These are phyloP conservation scores for Tetragonisca angustula DNA, from an alignment of 2,888 invertebrate genomes.

Conservation along the genomic window DNA sequence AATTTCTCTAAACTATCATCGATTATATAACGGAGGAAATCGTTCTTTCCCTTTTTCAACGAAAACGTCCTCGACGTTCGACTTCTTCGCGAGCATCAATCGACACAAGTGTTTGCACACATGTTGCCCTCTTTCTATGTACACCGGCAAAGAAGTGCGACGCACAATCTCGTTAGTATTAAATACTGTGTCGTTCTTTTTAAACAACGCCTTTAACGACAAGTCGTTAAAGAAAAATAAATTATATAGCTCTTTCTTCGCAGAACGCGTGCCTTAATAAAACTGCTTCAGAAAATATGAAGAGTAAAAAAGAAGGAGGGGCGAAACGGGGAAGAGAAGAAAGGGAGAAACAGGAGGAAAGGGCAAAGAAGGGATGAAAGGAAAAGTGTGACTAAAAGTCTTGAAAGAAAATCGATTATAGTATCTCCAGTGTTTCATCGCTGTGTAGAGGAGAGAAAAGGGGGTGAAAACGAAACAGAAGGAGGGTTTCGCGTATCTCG, in stretches of 20 bases:
- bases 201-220: constrained; percentile 4
- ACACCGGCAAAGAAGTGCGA: not conserved
- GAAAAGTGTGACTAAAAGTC: not conserved
- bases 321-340: not conserved
- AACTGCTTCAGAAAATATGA: not conserved
- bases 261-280: constrained; percentile 5
- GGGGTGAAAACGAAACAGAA: not conserved
- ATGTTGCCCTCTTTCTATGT: no score
- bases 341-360: not conserved
- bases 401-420: not conserved
- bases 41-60: not conserved
- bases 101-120: not conserved
- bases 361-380: not conserved
- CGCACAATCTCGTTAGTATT: constrained; percentile 9
- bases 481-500: not conserved
- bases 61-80: not conserved
- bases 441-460: not conserved
- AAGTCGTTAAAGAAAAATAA: constrained; percentile 9
- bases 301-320: no score
- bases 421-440: not conserved
- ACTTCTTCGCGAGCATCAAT: not conserved
- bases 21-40: not conserved
- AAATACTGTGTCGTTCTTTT: constrained; percentile 11
- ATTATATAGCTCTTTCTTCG: constrained; percentile 6
- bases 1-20: not conserved